Base-by-base conservation (phyloP, 2,888 invertebrate species). In the Protodeltote pygarga region DNA sequence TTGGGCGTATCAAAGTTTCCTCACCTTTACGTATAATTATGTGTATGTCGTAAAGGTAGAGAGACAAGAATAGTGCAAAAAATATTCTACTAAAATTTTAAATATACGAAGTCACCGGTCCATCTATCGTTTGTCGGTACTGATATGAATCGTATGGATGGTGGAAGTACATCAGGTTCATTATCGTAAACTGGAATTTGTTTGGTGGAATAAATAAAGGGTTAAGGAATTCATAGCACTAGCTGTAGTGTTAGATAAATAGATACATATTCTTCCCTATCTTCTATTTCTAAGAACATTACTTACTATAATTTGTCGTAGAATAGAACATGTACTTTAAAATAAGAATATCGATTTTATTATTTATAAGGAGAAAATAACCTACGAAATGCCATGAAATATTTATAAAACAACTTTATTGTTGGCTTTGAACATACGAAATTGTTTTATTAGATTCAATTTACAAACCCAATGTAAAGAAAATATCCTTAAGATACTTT, bases 311-410 rank as follows among this genome's bases (percentile, higher is more conserved):
- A 69, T 79, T 85, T 84, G 90, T 91, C 91, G 90, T 89, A 89
- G 90, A 90, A 90, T 91, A 89, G 91, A 91, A 91, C 90, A 91
- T 89, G 89, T 88, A 87, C 81, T 79, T 75, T 75, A 77, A 75
- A 74, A 73, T 73, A 70, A 79, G 74, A 76, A 77, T 83, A 85
- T 84, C 88, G 89, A 90, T 89, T 89, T 89, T 89, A 88, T 83
- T 87, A 87, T 83, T 81, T 81, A 77, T 88, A 88, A 85, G 86
- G 75, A 75, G 58, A 59, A 44, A 65, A 65, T 63, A 69, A 71
- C 71, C 52, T 70, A 73, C 64, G 40, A 63, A 59, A 58, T 66
- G 66, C 73, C 73, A 58, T 65, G 68, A 66, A 53, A 68, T 75
- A 67, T 70, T 63, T 60, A 68, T 54, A 57, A 59, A 51, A 52